phyloP scores from a whole-genome alignment of 2,797 vertebrate species.

The Eupleurogrammus muticus region DNA sequence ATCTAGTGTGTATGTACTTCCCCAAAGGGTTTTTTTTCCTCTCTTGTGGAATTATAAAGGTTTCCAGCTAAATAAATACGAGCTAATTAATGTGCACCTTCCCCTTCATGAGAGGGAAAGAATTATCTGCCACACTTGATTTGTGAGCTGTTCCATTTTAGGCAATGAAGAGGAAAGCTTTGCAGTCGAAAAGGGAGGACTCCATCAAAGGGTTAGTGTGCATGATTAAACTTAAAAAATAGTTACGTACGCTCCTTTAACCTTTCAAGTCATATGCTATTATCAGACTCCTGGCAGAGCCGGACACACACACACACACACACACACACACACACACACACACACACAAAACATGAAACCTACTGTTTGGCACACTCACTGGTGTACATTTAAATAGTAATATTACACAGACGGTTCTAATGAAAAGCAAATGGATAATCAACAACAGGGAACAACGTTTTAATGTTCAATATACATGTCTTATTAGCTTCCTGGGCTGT shows the following conservation, averaged over 20 bases:
- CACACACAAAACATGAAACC: constrained; percentile 31
- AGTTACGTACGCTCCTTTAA: constrained; percentile 72
- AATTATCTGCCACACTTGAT: constrained; percentile 79
- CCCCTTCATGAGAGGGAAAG: constrained; percentile 62
- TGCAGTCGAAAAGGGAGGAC: constrained; percentile 55
- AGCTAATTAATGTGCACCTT: constrained; percentile 80
- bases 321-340: constrained; percentile 1
- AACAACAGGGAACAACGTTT: constrained; percentile 23
- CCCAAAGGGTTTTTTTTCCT: constrained; percentile 21
- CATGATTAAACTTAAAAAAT: constrained; percentile 77
- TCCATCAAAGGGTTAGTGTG: constrained; percentile 67
- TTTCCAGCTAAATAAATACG: constrained; percentile 83
- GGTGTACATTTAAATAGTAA: constrained; percentile 34
- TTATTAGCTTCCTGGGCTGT: constrained; percentile 30
- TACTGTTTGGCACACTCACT: constrained; percentile 39
- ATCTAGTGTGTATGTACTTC: constrained; percentile 36
- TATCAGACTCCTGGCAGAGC: constrained; percentile 57
- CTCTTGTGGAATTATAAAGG: constrained; percentile 69
- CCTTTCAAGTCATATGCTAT: constrained; percentile 75
- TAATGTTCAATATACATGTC: constrained; percentile 55
- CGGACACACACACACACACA: not conserved
- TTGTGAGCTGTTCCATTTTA: constrained; percentile 78
- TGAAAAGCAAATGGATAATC: constrained; percentile 50
- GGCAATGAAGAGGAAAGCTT: constrained; percentile 77
- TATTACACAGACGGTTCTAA: constrained; percentile 39